Base-by-base conservation (phyloP, 1,140 invertebrate species). In the Theocolax elegans region DNA sequence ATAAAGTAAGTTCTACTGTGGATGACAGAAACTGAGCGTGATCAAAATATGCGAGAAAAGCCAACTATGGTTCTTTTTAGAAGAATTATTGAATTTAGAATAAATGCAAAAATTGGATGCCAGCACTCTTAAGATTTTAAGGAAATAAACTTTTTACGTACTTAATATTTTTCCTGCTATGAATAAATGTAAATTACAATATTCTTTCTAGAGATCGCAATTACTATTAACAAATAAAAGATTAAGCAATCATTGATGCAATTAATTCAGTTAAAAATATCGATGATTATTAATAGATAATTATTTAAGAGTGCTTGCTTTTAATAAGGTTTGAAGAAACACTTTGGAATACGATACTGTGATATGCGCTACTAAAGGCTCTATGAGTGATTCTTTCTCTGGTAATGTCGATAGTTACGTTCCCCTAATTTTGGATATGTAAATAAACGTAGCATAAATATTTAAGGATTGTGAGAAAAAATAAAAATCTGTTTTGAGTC, bases 351-450 rank as follows among this genome's bases (percentile, higher is more conserved):
- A 77, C 78, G 77, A 83, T 82, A 81, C 83, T 84, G 83, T 85
- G 83, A 85, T 85, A 85, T 83, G 80, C 76, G 80, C 79, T 82
- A 80, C 79, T 83, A 84, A 83, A 81, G 78, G 80, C 78, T 80
- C 76, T 80, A 71, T 29, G 51, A 65, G 60, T 74, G 35, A 66
- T 74, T 71, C 17, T 67, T 51, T 72, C n/a, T n/a, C 56, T 69
- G 59, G n/a, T 63, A 68, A 69, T 27, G 31, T 63, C 17, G 48
- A 69, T 63, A 63, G 48, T 63, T 63, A 63, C 12, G 9, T 44
- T 10, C 48, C n/a, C 35, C 31, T 69, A 54, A 63, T 69, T 63
- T 17, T 69, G 49, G 29, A 73, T 21, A 40, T 78, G 75, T 78
- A 76, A 76, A 78, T 78, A 78, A 63, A 13, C 49, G 72, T 75